phyloP scores from a whole-genome alignment of 92 coral and sea anemone species.

The Hydrozoanthus gracilis region DNA sequence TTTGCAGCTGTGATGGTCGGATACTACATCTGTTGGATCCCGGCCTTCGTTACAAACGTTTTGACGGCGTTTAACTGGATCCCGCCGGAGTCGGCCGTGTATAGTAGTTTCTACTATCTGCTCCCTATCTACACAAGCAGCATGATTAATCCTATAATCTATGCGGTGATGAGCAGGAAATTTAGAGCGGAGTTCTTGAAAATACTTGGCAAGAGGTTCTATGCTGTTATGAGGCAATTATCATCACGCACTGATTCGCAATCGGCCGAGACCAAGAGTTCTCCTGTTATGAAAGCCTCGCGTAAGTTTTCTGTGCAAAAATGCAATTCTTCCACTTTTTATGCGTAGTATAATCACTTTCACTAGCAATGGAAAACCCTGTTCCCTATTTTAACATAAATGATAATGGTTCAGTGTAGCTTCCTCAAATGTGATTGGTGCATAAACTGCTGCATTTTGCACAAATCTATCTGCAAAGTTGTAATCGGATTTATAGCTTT shows the following conservation, averaged over 20 bases:
- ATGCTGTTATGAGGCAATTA: not conserved
- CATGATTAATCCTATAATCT: conserved; percentile 29
- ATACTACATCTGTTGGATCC: conserved; percentile 15
- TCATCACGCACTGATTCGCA: not conserved
- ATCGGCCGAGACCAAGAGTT: not conserved
- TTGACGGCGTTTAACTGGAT: conserved; percentile 16
- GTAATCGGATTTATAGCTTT: too few relatives aligned
- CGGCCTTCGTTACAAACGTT: conserved; percentile 19
- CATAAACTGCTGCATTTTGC: too few relatives aligned
- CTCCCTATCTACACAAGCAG: conserved; percentile 22
- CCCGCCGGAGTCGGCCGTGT: not conserved
- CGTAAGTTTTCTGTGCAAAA: not conserved
- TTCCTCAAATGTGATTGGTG: too few relatives aligned
- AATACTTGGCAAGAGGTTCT: conserved; percentile 7
- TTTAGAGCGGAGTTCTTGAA: conserved; percentile 21
- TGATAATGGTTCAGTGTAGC: too few relatives aligned
- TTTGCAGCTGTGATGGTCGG: conserved; percentile 18
- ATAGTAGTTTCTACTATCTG: conserved; percentile 22
- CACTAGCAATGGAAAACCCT: too few relatives aligned
- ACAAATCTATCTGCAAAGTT: too few relatives aligned
- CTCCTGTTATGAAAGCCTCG: not conserved
- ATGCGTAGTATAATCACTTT: too few relatives aligned
- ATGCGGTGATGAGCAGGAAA: conserved; percentile 29
- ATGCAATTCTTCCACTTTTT: not conserved
- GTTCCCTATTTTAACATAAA: too few relatives aligned